Evolutionary conservation across 2,797 vertebrate species (phyloP).

Genomic region (Potorous gilbertii): DNA sequence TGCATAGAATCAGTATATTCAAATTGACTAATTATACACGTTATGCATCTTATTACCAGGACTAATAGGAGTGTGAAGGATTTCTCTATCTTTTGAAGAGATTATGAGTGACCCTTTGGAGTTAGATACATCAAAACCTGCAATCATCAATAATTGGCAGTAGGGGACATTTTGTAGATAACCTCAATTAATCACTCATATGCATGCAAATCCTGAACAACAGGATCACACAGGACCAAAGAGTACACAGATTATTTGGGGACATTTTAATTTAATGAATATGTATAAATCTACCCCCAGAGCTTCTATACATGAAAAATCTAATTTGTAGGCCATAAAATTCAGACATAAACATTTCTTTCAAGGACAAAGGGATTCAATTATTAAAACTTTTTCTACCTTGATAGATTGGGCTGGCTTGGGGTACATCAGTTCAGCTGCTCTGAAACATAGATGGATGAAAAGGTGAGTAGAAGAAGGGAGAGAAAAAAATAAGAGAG

Average conservation of each 20-base stretch:
- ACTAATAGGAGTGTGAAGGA: not conserved
- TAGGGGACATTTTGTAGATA: not conserved
- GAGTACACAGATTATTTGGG: not conserved
- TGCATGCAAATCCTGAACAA: not conserved
- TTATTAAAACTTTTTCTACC: not conserved
- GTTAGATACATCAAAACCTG: not conserved
- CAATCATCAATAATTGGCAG: not conserved
- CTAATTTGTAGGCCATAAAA: not conserved
- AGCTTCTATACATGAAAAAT: not conserved
- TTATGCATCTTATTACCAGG: not conserved
- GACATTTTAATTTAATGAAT: not conserved
- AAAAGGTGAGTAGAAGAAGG: not conserved
- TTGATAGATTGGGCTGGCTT: not conserved
- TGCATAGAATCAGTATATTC: conserved; percentile 5
- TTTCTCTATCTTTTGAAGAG: not conserved
- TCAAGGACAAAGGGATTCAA: not conserved
- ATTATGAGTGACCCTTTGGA: not conserved
- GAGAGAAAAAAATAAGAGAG: not conserved
- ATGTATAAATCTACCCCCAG: not conserved
- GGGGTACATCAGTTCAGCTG: not conserved
- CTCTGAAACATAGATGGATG: not conserved
- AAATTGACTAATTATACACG: not conserved
- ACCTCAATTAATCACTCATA: not conserved
- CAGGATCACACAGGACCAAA: not conserved
- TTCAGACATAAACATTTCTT: not conserved